These are phyloP conservation scores for Arbacia lixula DNA, from an alignment of 53 echinoderm and acorn worm genomes.

Conservation along the genomic window DNA sequence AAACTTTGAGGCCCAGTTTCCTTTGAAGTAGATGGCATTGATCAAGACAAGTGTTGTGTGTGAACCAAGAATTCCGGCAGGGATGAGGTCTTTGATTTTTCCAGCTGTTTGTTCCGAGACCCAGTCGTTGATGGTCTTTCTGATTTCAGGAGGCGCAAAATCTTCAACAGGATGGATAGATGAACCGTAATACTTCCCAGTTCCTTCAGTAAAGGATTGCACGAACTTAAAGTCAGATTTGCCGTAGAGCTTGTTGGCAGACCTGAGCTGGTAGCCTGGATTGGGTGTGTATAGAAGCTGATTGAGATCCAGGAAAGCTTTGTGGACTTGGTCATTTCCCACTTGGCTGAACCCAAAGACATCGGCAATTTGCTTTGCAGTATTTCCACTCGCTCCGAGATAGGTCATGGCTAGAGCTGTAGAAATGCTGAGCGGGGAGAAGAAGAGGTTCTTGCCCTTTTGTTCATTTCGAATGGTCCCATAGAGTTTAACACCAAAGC, in stretches of 20 bases:
- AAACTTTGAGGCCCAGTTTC: conserved; percentile 71
- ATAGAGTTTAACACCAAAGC: conserved; percentile 67
- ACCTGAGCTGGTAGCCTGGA: conserved; percentile 49
- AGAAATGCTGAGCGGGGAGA: conserved; percentile 83
- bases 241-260: conserved; percentile 75
- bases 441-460: conserved; percentile 72
- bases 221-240: conserved; percentile 60
- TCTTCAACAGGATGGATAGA: conserved; percentile 33
- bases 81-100: conserved; percentile 75
- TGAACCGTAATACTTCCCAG: conserved; percentile 53
- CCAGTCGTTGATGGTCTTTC: conserved; percentile 79
- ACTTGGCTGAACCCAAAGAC: conserved; percentile 64
- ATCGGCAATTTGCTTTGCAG: conserved; percentile 72
- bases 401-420: conserved; percentile 82
- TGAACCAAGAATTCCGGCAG: conserved; percentile 57
- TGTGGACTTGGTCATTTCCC: conserved; percentile 60
- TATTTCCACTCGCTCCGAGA: conserved; percentile 81
- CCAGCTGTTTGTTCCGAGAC: conserved; percentile 73
- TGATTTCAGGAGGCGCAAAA: conserved; percentile 47
- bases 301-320: conserved; percentile 69
- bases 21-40: conserved; percentile 95
- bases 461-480: conserved; percentile 22
- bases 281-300: conserved; percentile 11
- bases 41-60: conserved; percentile 77
- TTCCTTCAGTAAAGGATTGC: conserved; percentile 53